A percentile compares a stretch with the other conserved stretches of the same genome.
Conservation (phyloP, 1,140 invertebrate species). For the Heterodera schachtii region DNA sequence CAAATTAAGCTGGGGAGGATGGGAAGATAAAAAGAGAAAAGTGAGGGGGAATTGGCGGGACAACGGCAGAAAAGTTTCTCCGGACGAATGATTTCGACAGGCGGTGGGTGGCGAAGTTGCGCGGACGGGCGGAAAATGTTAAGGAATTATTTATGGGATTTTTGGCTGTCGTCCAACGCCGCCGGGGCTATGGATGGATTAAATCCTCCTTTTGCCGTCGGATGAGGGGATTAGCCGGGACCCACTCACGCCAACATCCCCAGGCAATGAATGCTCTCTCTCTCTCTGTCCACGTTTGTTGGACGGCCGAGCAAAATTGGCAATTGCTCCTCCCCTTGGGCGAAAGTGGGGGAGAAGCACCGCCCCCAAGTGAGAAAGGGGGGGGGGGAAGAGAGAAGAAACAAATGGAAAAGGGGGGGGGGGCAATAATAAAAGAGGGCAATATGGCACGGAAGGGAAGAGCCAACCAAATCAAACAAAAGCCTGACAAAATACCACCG, state of each 20-base stretch:
- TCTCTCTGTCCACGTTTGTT: background rate
- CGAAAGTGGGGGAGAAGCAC: too few relatives aligned
- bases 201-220: background rate
- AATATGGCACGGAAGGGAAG: background rate
- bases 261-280: conserved; percentile 1
- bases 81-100: conserved; percentile 2
- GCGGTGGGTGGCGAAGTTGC: conserved; percentile 3
- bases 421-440: too few relatives aligned
- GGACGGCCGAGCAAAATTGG: background rate
- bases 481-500: too few relatives aligned
- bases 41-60: background rate
- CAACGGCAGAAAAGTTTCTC: background rate
- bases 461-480: too few relatives aligned
- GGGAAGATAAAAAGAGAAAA: background rate
- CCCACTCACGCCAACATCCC: background rate
- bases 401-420: background rate
- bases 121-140: background rate
- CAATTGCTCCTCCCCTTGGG: background rate
- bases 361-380: too few relatives aligned
- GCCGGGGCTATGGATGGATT: conserved; percentile 10
- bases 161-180: background rate
- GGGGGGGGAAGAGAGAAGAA: background rate
- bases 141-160: conserved; percentile 8
- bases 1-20: background rate
- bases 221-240: conserved; percentile 12